These are phyloP conservation scores for Natator depressus DNA, from an alignment of 2,113 vertebrate species.

Conservation along the genomic window DNA sequence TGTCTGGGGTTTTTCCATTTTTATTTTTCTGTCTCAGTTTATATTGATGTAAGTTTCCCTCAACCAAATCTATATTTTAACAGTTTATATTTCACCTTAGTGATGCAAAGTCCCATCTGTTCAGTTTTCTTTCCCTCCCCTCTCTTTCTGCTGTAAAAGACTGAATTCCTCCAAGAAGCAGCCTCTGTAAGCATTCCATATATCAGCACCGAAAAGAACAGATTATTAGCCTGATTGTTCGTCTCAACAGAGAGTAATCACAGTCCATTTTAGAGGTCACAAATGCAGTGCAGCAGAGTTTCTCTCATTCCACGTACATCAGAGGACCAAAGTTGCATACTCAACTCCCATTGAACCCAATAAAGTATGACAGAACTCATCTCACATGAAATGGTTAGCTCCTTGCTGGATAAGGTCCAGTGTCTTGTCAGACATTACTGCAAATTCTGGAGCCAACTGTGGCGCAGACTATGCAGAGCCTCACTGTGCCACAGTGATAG, in stretches of 20 bases:
- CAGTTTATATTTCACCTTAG: background rate
- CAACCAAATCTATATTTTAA: background rate
- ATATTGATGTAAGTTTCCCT: background rate
- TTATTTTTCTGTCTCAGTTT: background rate
- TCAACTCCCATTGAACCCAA: background rate
- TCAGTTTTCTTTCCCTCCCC: background rate
- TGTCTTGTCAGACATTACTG: background rate
- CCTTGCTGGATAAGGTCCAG: background rate
- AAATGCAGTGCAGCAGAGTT: background rate
- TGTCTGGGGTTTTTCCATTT: background rate
- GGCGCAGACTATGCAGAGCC: background rate
- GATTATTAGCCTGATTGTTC: background rate
- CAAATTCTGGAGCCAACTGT: background rate
- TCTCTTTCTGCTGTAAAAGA: background rate
- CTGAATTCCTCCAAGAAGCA: background rate
- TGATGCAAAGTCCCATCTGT: background rate
- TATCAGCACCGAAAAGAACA: background rate
- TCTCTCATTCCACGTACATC: background rate
- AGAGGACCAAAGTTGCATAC: background rate
- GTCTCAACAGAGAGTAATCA: slow-evolving; percentile 1
- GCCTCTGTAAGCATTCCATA: background rate
- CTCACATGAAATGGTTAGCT: background rate
- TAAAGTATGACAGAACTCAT: background rate
- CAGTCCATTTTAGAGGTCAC: background rate
- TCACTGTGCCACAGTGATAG: background rate